Base-by-base conservation (phyloP, 2,797 vertebrate genomes). In the Channa striata region DNA sequence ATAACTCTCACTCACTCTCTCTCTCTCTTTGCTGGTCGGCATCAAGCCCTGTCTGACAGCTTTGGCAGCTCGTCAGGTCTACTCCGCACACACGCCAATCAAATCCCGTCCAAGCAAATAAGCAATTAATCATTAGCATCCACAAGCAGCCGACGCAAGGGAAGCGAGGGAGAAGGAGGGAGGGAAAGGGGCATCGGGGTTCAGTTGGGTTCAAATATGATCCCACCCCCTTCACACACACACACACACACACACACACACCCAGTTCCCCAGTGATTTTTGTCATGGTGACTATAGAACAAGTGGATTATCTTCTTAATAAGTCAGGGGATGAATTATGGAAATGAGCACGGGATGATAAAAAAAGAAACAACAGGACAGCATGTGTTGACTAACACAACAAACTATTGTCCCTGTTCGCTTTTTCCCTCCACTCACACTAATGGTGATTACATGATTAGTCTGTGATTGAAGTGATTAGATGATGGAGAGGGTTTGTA, bases 91-190 rank as follows among this genome's bases (percentile, higher is more conserved):
- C 54, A 86, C 11, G 90, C 69, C 90, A 83, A 81, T 93, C 91
- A 92, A 86, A 59, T 70, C 82, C 75, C 23, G n/a, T 65, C 78
- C 65, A 42, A 72, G 87, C 81, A 86, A 90, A 90, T 90, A 88
- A 87, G 89, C 88, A 90, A 91, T 92, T 89, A 92, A 90, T 87
- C 84, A 89, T 83, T 84, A 88, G 87, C 83, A 86, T 87, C 78
- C 73, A 57, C 77, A 68, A 83, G 77, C 83, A 81, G 77, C 61
- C 34, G 1, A 84, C 42, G 40, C 69, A 58, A 11, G 42, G 58
- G 57, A 59, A 53, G 54, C 12, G 0, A 37, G 39, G 56, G 37
- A 44, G 53, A 21, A 19, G 25, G 60, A 25, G 44, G 23, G 43
- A 13, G 64, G 52, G 54, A 62, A 65, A 51, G 59, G 68, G 78